Base-by-base conservation (phyloP, 1,140 invertebrate genomes). In the Cotesia glomerata region DNA sequence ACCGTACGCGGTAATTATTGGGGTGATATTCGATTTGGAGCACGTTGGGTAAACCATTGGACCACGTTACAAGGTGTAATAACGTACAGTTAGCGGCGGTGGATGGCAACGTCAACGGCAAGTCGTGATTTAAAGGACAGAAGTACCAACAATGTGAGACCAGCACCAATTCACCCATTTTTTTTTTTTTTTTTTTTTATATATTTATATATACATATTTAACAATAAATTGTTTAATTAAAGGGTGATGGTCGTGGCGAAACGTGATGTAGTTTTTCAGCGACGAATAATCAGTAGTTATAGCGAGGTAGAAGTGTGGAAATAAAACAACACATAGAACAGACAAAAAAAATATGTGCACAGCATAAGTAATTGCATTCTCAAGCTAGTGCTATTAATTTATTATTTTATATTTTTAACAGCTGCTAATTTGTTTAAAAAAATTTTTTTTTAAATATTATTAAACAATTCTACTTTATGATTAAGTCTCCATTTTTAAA, bases 321-420 rank as follows among this genome's bases (percentile, higher is more conserved):
- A 85, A 85, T 79, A 83, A 87, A 87, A 86, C 78, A 84, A 85
- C 82, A 87, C 86, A 87, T 87, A 87, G 85, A 87, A 87, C 85
- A 87, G 86, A 87, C 81, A 81, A 85, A 83, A 81, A 82, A 86
- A 83, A 82, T 71, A 81, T 80, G 84, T 87, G 82, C 81, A 83
- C 79, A 85, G 84, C 85, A 77, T 86, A 84, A 86, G 84, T 85
- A 78, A 45, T 45, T 45, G 81, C 84, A 86, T 86, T 86, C 85
- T 81, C 80, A 86, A 67, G 80, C 80, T 70, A 65, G 69, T 75
- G 51, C 58, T 65, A 70, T 52, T 36, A 72, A 66, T 34, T 26
- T 64, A 69, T 35, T 16, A 56, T 49, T 45, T 64, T 67, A 36
- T 56, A 54, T 66, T 65, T 52, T 61, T 45, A 45, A 45, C 7